phyloP scores from a whole-genome alignment of 2,888 invertebrate genomes.

The Latheticus oryzae region DNA sequence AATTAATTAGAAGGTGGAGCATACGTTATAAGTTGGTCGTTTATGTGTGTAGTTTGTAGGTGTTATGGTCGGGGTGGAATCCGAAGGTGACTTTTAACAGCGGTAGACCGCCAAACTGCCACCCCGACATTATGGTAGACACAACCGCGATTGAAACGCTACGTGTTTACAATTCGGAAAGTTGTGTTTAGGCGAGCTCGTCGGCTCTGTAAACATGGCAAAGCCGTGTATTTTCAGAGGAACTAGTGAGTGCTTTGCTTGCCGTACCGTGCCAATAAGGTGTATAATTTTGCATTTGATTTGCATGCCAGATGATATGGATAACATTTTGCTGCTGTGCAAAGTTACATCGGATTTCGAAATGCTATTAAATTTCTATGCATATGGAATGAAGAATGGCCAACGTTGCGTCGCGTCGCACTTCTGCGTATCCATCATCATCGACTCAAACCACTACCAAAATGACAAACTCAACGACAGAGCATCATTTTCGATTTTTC shows the following conservation, averaged over 20 bases:
- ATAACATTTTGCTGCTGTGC: constrained; percentile 63
- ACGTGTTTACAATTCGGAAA: constrained; percentile 56
- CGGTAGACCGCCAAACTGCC: constrained; percentile 40
- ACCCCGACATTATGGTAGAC: constrained; percentile 43
- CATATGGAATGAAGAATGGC: constrained; percentile 65
- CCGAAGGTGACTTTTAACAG: constrained; percentile 29
- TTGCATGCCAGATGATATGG: constrained; percentile 65
- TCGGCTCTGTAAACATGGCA: constrained; percentile 56
- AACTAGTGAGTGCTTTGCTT: constrained; percentile 56
- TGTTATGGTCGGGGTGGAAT: constrained; percentile 12
- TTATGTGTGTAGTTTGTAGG: constrained; percentile 15
- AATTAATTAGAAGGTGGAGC: constrained; percentile 28
- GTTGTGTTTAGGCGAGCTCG: constrained; percentile 55
- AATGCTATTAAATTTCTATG: constrained; percentile 66
- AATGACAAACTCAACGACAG: constrained; percentile 7
- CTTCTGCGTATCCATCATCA: constrained; percentile 33
- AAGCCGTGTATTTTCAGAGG: constrained; percentile 58
- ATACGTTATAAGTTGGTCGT: constrained; percentile 16
- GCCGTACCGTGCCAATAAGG: constrained; percentile 61
- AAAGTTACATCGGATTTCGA: constrained; percentile 63
- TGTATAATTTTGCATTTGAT: constrained; percentile 66
- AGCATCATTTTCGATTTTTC: constrained; percentile 19
- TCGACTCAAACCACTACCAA: constrained; percentile 9
- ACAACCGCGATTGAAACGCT: constrained; percentile 46
- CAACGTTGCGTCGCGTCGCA: constrained; percentile 20